phyloP scores from a whole-genome alignment of 1,140 invertebrate species.

The Ctenoplectra terminalis region DNA sequence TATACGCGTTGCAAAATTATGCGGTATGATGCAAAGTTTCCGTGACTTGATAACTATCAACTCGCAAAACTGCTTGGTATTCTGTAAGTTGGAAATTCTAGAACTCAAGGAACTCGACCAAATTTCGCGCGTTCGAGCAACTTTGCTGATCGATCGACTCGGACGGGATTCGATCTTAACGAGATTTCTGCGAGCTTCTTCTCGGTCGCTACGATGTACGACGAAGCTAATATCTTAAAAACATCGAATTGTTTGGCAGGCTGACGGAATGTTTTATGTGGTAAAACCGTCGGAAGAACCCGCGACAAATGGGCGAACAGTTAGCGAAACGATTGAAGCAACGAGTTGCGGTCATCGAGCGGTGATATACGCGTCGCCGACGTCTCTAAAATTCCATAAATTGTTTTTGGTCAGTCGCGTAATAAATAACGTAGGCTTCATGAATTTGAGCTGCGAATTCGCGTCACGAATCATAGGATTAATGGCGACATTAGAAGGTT shows the following conservation, averaged over 20 bases:
- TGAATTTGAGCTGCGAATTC: conserved; percentile 57
- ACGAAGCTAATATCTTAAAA: background rate
- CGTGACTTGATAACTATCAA: background rate
- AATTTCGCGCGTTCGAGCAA: background rate
- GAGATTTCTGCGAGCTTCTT: background rate
- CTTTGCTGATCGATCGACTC: background rate
- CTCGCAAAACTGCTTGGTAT: background rate
- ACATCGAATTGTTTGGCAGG: conserved; percentile 4
- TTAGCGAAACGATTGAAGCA: conserved; percentile 56
- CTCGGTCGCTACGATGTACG: background rate
- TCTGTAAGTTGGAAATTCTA: background rate
- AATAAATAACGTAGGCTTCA: conserved; percentile 66
- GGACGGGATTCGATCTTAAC: background rate
- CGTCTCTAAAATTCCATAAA: conserved; percentile 70
- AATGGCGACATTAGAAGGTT: conserved; percentile 73
- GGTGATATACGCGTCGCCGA: conserved; percentile 61
- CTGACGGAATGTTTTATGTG: conserved; percentile 21
- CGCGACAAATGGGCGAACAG: conserved; percentile 53
- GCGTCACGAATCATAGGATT: conserved; percentile 71
- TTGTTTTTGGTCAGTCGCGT: conserved; percentile 60
- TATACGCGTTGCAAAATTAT: conserved; percentile 5
- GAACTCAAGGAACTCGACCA: too few relatives aligned
- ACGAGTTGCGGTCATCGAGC: conserved; percentile 35
- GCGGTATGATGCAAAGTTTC: background rate
- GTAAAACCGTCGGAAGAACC: conserved; percentile 36